Base-by-base conservation (phyloP, 2,113 vertebrate genomes). In the Macrotus californicus region DNA sequence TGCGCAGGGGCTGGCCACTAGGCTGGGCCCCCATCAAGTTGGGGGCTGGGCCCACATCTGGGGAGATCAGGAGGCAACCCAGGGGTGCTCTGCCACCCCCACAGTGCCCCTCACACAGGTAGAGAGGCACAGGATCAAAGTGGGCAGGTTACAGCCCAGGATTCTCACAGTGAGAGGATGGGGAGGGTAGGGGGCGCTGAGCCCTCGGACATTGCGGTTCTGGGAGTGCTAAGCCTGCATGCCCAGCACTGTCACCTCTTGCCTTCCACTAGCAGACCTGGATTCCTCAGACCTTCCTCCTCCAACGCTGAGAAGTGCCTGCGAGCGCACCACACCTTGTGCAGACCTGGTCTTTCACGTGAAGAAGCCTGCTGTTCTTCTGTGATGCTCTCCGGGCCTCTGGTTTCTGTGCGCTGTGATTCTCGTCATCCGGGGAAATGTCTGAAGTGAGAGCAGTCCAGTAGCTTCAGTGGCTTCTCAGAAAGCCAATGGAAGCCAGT, bases 401-500 rank as follows among this genome's bases (percentile, higher is more conserved):
- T 82, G 94, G 83, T 48, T 69, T 70, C 88, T 22, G 82, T 85
- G 46, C 75, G 85, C 29, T 94, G 95, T 86, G 95, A 91, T 92
- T 97, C 96, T 88, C 66, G 66, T 77, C 88, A 64, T 87, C 91
- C 75, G 69, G 67, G 96, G 96, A 96, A 98, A 96, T 92, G 96
- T 79, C 95, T 96, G 96, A 97, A 97, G 90, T 70, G 93, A 98
- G 46, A 95, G 92, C 34, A 87, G 88, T 94, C 94, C 91, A 96
- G 98, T 80, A 87, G 97, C 93, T 89, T 76, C 89, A 96, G 91
- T 97, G 91, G 82, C 97, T 98, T 97, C 97, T 97, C 96, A 97
- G 97, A 97, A 90, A 97, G 94, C 97, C 59, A 96, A 97, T 92
- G 95, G 97, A 97, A 97, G 96, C 94, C 97, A 76, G 98, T 98